phyloP scores from a whole-genome alignment of 2,113 vertebrate species.

The Malurus cyaneus region DNA sequence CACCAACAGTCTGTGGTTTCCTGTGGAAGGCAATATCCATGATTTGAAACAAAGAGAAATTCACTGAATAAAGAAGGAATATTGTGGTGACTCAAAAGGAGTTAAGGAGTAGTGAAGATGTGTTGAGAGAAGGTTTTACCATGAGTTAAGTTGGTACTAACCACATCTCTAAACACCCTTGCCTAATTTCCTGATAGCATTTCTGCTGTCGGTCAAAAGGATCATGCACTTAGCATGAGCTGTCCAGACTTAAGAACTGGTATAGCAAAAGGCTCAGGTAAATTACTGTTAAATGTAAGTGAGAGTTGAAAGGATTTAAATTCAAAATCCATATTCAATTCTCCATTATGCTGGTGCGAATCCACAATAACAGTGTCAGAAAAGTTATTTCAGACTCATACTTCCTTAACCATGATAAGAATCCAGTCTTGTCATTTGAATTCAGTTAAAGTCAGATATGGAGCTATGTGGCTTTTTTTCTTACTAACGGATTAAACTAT shows the following conservation, averaged over 20 bases:
- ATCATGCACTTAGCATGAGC: not conserved
- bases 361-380: not conserved
- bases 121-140: not conserved
- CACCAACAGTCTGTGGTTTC: not conserved
- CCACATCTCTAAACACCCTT: not conserved
- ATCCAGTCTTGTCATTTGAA: not conserved
- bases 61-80: not conserved
- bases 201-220: not conserved
- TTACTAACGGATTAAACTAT: not conserved
- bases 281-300: not conserved
- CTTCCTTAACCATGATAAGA: not conserved
- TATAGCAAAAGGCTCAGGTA: not conserved
- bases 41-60: not conserved
- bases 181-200: not conserved
- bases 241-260: not conserved
- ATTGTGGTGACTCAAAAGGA: not conserved
- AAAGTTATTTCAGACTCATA: conserved; percentile 5
- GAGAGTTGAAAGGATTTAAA: not conserved
- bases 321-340: not conserved
- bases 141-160: not conserved
- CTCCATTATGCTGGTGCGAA: not conserved
- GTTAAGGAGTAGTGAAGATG: not conserved
- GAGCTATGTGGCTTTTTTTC: not conserved
- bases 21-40: not conserved
- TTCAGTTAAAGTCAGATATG: not conserved